These are phyloP conservation scores for Dicaeum eximium DNA, from an alignment of 2,113 vertebrate genomes.

Conservation along the genomic window DNA sequence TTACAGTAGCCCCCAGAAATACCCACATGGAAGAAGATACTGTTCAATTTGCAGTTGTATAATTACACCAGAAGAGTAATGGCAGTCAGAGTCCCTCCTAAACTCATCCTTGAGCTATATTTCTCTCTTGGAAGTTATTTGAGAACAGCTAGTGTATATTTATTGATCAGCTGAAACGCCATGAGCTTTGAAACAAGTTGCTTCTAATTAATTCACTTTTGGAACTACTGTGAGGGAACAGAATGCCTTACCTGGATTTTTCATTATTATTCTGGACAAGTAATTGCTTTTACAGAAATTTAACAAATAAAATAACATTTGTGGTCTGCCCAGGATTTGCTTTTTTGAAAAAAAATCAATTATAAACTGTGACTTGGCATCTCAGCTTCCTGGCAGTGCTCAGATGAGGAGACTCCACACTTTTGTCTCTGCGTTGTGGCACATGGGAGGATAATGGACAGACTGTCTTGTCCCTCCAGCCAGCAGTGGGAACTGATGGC, in stretches of 20 bases:
- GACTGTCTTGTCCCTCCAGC: neutral
- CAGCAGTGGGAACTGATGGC: neutral
- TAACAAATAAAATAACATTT: neutral
- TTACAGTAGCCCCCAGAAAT: neutral
- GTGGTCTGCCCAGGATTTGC: neutral
- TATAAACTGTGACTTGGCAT: neutral
- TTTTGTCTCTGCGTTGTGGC: neutral
- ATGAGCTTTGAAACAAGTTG: neutral
- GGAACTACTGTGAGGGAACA: neutral
- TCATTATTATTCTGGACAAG: neutral
- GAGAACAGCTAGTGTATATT: neutral
- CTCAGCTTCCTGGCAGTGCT: neutral
- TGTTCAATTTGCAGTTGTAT: neutral
- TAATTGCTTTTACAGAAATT: neutral
- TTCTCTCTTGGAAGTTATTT: slow-evolving; percentile 18
- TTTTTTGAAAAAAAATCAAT: neutral
- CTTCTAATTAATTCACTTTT: slow-evolving; percentile 5
- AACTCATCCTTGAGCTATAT: neutral
- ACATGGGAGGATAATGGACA: neutral
- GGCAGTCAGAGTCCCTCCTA: neutral
- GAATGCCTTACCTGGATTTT: neutral
- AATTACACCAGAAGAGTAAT: neutral
- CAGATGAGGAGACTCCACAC: neutral
- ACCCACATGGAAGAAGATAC: neutral
- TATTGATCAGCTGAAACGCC: slow-evolving; percentile 6